These are phyloP conservation scores for Rhodinocichla rosea DNA, from an alignment of 2,113 vertebrate genomes.

Conservation along the genomic window DNA sequence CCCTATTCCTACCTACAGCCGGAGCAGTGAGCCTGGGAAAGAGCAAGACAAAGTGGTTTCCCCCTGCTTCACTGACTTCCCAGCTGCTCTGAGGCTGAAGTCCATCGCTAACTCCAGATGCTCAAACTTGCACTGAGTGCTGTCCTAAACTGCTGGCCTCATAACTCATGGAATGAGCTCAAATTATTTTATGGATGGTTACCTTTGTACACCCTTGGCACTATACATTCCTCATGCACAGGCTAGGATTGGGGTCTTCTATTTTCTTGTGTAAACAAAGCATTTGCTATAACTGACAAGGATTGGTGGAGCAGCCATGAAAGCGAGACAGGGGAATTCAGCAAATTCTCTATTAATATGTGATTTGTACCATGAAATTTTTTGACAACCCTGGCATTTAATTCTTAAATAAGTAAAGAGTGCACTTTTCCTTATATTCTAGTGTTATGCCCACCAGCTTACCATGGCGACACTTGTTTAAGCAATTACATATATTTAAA, in stretches of 20 bases:
- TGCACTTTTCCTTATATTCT: not conserved
- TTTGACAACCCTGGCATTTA: not conserved
- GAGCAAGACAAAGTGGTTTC: constrained; percentile 7
- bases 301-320: not conserved
- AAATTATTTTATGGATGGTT: constrained; percentile 45
- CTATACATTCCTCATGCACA: not conserved
- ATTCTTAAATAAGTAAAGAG: constrained; percentile 8
- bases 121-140: not conserved
- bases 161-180: constrained; percentile 14
- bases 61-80: constrained; percentile 2
- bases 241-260: not conserved
- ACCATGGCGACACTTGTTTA: not conserved
- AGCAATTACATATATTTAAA: constrained; percentile 25
- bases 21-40: not conserved
- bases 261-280: constrained; percentile 38
- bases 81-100: constrained; percentile 9
- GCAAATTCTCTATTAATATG: constrained; percentile 38
- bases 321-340: not conserved
- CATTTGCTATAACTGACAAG: constrained; percentile 20
- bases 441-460: not conserved
- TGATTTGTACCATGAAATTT: constrained; percentile 30
- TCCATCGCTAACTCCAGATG: constrained; percentile 15
- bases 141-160: not conserved
- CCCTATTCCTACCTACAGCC: not conserved
- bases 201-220: constrained; percentile 24